Conservation (phyloP, 1,140 invertebrate genomes). For the Neocloeon triangulifer region DNA sequence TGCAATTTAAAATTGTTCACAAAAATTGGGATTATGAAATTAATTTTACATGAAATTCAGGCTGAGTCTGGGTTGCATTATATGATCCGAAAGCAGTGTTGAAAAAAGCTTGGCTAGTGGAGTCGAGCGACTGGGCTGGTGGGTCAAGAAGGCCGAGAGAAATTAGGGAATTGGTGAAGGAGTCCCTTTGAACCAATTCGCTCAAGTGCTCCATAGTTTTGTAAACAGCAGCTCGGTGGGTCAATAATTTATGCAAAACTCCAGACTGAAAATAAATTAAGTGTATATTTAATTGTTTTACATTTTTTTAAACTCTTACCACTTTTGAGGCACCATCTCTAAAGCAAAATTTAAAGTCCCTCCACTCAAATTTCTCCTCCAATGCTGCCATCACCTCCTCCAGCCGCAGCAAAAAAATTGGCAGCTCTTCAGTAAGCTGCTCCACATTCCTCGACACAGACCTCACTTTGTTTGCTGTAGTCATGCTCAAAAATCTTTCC, state of each 20-base stretch:
- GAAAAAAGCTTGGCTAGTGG: conserved; percentile 2
- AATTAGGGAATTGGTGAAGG: conserved; percentile 29
- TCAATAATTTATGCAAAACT: conserved; percentile 24
- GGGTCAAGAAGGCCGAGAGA: conserved; percentile 24
- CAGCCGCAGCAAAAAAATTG: conserved; percentile 30
- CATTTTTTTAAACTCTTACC: conserved; percentile 15
- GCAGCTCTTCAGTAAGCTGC: conserved; percentile 34
- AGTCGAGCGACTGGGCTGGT: conserved; percentile 4
- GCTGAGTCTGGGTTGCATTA: conserved; percentile 8
- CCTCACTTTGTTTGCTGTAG: conserved; percentile 27
- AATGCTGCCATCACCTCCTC: conserved; percentile 32
- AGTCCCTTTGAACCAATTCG: conserved; percentile 30
- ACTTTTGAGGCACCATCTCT: conserved; percentile 43
- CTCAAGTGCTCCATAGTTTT: conserved; percentile 21
- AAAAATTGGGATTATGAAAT: background rate
- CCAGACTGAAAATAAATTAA: conserved; percentile 24
- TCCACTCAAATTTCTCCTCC: conserved; percentile 38
- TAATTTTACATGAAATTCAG: conserved; percentile 4
- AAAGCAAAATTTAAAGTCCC: conserved; percentile 44
- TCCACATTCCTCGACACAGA: conserved; percentile 33
- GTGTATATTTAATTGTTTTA: background rate
- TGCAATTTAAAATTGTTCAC: conserved; percentile 2
- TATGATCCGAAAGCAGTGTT: conserved; percentile 1
- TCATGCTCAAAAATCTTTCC: conserved; percentile 32
- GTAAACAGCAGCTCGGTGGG: conserved; percentile 21